Base-by-base conservation (phyloP, 2,888 invertebrate species). In the Chaetogeoica ovagalla region DNA sequence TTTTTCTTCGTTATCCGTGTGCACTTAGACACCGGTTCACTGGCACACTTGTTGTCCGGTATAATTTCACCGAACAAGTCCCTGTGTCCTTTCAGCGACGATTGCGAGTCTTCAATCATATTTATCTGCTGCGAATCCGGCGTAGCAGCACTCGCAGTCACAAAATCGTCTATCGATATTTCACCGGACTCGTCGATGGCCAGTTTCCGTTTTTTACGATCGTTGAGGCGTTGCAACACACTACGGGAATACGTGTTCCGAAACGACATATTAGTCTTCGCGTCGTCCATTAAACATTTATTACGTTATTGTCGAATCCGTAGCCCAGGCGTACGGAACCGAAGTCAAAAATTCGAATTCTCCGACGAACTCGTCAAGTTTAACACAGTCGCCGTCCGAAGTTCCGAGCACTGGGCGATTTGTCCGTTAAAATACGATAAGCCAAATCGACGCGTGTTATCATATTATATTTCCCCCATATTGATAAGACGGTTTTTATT, bases 21-120 rank as follows among this genome's bases (percentile, higher is more conserved):
- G 17, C 55, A 55, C 57, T 62, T 71, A 9, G 62, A 0, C 8
- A 2, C 9, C 2, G 37, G 7, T 9, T 15, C 23, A 23, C n/a
- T 57, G 0, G 6, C 0, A 6, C 13, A 17, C 21, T 23, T n/a
- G 15, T 15, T n/a, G 15, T 15, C 3, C 0, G 63, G 79, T 55
- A 79, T 79, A 1, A 79, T 19, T 63, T 71, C 79, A 71, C 79
- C 71, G n/a, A 79, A 79, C 4, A 79, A 21, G 43, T 79, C 79
- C n/a, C 70, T 59, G n/a, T 79, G 43, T 9, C 55, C 71, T 57
- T 63, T 57, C 15, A 71, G 30, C 3, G 79, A 55, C 6, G 71
- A 43, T 23, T 79, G 39, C 0, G 79, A 79, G 15, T 62, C 63
- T 63, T 71, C 63, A 0, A 79, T 21, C 21, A 70, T 21, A 23